Conservation (phyloP, 2,888 invertebrate species). For the Elgonia sp. region DNA sequence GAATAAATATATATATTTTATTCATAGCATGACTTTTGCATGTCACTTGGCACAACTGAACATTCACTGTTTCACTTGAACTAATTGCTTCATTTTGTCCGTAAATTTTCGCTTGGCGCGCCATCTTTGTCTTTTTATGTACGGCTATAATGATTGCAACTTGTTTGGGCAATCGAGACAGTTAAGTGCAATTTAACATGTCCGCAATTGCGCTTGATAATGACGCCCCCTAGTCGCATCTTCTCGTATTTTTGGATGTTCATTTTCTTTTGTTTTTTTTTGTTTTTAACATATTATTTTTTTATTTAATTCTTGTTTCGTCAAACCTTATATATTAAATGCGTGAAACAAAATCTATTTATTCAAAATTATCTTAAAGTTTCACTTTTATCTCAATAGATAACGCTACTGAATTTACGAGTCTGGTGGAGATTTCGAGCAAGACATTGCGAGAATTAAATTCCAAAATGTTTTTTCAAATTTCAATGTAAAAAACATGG, state of each 20-base stretch:
- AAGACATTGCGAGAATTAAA: slow-evolving; percentile 3
- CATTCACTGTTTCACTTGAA: slow-evolving; percentile 24
- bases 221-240: slow-evolving; percentile 16
- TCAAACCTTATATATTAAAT: background rate
- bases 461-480: background rate
- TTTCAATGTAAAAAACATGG: background rate
- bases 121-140: slow-evolving; percentile 27
- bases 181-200: slow-evolving; percentile 47
- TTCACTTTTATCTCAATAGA: background rate
- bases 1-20: too few species aligned
- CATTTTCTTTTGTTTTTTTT: background rate
- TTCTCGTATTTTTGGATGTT: too few species aligned
- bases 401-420: background rate
- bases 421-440: background rate
- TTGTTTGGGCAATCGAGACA: slow-evolving; percentile 14
- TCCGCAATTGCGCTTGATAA: slow-evolving; percentile 2
- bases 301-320: background rate
- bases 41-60: background rate
- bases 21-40: slow-evolving; percentile 37
- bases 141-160: slow-evolving; percentile 4
- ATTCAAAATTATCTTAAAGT: too few species aligned
- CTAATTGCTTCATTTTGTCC: slow-evolving; percentile 49
- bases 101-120: slow-evolving; percentile 46
- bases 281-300: background rate
- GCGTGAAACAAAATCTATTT: background rate